phyloP scores from a whole-genome alignment of 2,888 invertebrate genomes.

The Eilema sororculum region DNA sequence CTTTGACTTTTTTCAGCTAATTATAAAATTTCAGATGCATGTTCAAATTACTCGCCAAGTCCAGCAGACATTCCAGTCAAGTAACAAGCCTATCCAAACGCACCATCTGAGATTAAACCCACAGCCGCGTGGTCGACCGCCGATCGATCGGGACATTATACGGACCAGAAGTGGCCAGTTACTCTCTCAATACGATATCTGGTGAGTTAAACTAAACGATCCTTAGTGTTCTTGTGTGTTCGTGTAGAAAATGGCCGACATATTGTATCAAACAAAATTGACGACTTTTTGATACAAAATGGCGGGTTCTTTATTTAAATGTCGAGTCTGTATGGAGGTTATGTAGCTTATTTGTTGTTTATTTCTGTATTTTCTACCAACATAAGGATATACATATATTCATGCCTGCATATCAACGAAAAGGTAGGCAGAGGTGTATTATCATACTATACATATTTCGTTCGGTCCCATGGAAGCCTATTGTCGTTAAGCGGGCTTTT shows the following conservation, averaged over 20 bases:
- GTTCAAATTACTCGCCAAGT: background rate
- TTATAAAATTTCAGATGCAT: background rate
- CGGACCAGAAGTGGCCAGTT: conserved; percentile 51
- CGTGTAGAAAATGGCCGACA: conserved; percentile 14
- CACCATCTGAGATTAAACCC: conserved; percentile 55
- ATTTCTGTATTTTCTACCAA: background rate
- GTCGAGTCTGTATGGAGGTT: background rate
- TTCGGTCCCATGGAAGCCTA: too few relatives aligned
- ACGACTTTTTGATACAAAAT: background rate
- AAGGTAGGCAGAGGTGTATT: background rate
- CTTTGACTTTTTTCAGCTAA: background rate
- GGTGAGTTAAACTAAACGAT: conserved; percentile 43
- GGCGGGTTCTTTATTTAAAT: background rate
- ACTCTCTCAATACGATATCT: conserved; percentile 44
- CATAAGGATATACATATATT: background rate
- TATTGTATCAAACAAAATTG: too few relatives aligned
- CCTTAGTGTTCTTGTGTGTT: conserved; percentile 29
- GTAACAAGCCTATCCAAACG: conserved; percentile 40
- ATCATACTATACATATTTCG: too few relatives aligned
- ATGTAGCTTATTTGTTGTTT: background rate
- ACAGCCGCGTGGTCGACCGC: conserved; percentile 52
- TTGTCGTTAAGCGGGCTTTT: too few relatives aligned
- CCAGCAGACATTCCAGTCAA: conserved; percentile 41
- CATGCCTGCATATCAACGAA: background rate
- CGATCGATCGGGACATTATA: conserved; percentile 52